These are phyloP conservation scores for Babyrousa celebensis DNA, from an alignment of 2,797 vertebrate species.

Conservation along the genomic window DNA sequence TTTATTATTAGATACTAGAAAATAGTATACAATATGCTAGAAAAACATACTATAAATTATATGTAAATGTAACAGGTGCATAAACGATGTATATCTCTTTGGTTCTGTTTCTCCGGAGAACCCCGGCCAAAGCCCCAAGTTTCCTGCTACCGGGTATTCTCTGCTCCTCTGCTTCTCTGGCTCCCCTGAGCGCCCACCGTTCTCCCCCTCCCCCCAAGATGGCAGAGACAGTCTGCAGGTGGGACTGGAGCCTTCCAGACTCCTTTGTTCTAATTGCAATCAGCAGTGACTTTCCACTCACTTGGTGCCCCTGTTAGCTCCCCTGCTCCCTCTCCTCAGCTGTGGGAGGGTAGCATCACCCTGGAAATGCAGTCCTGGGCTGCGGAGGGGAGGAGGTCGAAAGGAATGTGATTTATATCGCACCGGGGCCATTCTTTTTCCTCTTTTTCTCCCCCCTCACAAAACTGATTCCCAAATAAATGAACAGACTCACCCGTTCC, in stretches of 20 bases:
- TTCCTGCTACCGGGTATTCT: background rate
- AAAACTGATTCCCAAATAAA: conserved; percentile 81
- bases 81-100: background rate
- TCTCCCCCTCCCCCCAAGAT: background rate
- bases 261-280: conserved; percentile 75
- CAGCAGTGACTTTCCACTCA: conserved; percentile 51
- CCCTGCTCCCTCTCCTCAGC: background rate
- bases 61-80: background rate
- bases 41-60: too few species aligned
- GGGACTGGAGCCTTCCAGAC: conserved; percentile 39
- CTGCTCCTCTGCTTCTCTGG: background rate
- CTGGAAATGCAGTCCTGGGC: background rate
- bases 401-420: conserved; percentile 64
- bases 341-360: background rate
- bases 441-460: background rate
- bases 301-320: background rate
- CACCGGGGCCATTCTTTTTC: conserved; percentile 25
- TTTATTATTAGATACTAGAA: too few species aligned
- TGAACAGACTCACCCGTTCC: conserved; percentile 71
- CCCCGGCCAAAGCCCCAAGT: background rate
- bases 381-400: background rate
- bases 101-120: background rate
- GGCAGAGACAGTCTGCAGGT: conserved; percentile 24
- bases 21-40: too few species aligned
- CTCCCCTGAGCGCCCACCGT: background rate